Conservation (phyloP, 2,797 vertebrate species). For the Gobio occitaniae region DNA sequence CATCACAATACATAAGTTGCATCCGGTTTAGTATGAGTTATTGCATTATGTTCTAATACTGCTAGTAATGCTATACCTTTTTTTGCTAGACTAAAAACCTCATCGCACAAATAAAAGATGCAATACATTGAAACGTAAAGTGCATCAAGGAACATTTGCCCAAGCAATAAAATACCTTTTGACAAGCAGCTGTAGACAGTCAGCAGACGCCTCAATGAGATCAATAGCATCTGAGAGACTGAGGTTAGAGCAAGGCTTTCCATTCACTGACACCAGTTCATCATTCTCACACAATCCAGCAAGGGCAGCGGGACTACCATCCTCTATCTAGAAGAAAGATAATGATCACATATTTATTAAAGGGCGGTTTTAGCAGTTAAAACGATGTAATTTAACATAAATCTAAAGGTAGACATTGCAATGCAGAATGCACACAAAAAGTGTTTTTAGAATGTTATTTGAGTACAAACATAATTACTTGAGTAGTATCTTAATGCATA, state of each 20-base stretch:
- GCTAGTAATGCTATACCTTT: not conserved
- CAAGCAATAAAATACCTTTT: constrained; percentile 85
- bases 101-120: not conserved
- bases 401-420: not conserved
- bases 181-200: constrained; percentile 88
- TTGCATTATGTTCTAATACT: not conserved
- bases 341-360: not conserved
- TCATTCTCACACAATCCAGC: constrained; percentile 90
- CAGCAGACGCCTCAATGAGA: constrained; percentile 84
- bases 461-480: not conserved
- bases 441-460: not conserved
- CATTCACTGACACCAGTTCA: constrained; percentile 93
- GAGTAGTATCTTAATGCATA: not conserved
- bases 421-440: not conserved
- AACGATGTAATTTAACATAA: not conserved
- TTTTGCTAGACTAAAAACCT: not conserved
- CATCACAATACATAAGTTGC: not conserved
- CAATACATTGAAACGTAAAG: not conserved
- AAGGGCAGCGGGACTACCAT: constrained; percentile 80
- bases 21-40: not conserved
- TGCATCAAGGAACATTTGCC: constrained; percentile 8
- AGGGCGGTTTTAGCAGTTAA: not conserved
- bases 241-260: constrained; percentile 86
- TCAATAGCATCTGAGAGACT: constrained; percentile 84
- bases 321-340: constrained; percentile 79